Conservation (phyloP, 2,888 invertebrate genomes). For the Callyntrura sp. region DNA sequence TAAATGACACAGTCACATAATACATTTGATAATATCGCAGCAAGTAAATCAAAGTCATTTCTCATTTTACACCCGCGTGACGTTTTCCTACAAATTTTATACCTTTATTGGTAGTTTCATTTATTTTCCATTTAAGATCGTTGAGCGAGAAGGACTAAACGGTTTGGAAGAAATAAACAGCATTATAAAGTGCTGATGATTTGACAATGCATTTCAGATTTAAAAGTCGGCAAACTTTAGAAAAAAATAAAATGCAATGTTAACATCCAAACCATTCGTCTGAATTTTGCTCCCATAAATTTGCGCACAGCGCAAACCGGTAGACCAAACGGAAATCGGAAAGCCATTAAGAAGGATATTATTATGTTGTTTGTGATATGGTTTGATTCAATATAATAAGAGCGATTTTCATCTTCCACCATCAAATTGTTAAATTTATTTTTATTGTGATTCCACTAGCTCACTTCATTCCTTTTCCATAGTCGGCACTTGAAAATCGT, state of each 20-base stretch:
- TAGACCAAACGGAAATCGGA: neutral
- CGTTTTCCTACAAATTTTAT: neutral
- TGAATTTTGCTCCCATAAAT: neutral
- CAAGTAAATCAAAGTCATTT: neutral
- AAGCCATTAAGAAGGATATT: conserved; percentile 13
- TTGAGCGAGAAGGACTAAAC: neutral
- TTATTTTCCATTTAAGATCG: neutral
- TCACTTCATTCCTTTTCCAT: conserved; percentile 14
- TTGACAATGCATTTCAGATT: neutral
- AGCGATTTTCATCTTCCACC: too few relatives aligned
- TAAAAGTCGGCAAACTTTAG: neutral
- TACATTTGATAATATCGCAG: neutral
- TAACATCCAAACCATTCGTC: neutral
- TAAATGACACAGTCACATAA: too few relatives aligned
- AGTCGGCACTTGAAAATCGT: conserved; percentile 42
- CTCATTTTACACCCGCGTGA: conserved; percentile 2
- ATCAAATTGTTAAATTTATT: too few relatives aligned
- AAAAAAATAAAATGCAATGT: neutral
- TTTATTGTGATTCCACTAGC: neutral
- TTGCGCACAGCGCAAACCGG: conserved; percentile 11
- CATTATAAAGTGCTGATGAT: too few relatives aligned
- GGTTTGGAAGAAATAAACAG: too few relatives aligned
- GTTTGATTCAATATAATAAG: conserved; percentile 59
- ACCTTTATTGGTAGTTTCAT: too few relatives aligned
- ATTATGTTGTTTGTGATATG: conserved; percentile 44